Conservation (phyloP, 2,113 vertebrate genomes). For the Apteryx owenii region DNA sequence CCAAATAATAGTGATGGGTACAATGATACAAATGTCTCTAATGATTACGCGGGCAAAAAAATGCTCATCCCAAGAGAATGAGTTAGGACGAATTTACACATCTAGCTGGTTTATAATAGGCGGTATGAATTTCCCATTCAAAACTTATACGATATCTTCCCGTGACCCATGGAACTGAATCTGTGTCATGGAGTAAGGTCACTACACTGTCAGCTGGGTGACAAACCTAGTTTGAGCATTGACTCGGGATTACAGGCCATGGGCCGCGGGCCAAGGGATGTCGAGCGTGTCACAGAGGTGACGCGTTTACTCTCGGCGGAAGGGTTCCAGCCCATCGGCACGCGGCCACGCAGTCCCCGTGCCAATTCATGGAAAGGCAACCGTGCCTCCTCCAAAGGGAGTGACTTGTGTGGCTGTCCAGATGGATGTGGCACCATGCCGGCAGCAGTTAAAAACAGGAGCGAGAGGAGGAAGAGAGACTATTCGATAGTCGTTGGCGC, state of each 20-base stretch:
- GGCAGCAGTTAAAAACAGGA: neutral
- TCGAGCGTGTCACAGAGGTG: constrained; percentile 51
- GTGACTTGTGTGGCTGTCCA: neutral
- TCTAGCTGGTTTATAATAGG: neutral
- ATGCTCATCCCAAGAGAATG: neutral
- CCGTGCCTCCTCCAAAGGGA: neutral
- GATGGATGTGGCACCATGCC: neutral
- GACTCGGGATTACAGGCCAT: constrained; percentile 43
- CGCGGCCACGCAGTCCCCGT: neutral
- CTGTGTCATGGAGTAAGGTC: constrained; percentile 50
- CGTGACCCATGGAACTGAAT: constrained; percentile 13
- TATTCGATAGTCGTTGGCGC: neutral
- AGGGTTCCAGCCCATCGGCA: constrained; percentile 33
- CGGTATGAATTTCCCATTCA: neutral
- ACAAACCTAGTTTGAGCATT: constrained; percentile 42
- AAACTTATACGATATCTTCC: neutral
- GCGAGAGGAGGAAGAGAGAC: neutral
- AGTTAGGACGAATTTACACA: neutral
- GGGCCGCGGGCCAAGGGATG: constrained; percentile 41
- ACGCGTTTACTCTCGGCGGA: neutral
- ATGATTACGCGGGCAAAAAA: neutral
- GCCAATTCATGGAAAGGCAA: constrained; percentile 1
- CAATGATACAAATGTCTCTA: neutral
- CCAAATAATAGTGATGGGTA: neutral
- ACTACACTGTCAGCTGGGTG: constrained; percentile 58